phyloP scores from a whole-genome alignment of 1,140 invertebrate genomes.

The fruit fly (Drosophila melanogaster) region DNA sequence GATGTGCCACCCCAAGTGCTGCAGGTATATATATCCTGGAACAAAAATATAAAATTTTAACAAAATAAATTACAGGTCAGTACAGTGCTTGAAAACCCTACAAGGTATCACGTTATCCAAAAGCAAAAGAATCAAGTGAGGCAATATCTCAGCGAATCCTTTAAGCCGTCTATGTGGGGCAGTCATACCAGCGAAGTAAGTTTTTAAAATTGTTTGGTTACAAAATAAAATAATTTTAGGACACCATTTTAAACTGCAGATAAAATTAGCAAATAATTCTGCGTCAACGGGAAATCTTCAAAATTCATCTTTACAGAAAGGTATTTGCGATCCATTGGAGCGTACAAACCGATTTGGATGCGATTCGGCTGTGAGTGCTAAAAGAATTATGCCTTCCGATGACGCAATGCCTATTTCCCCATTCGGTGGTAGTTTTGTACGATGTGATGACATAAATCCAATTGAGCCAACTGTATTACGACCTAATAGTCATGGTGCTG shows the following conservation, averaged over 20 bases:
- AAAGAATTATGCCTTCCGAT: slow-evolving; percentile 40
- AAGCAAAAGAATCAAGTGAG: slow-evolving; percentile 95
- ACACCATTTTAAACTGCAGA: slow-evolving; percentile 18
- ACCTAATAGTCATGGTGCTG: slow-evolving; percentile 19
- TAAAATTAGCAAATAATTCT: slow-evolving; percentile 36
- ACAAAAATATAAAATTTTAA: background rate
- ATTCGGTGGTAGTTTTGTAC: slow-evolving; percentile 25
- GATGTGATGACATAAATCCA: slow-evolving; percentile 25
- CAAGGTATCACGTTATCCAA: slow-evolving; percentile 95
- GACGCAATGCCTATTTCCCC: slow-evolving; percentile 49
- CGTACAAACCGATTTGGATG: slow-evolving; percentile 47
- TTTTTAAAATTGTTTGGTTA: background rate
- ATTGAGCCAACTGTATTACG: slow-evolving; percentile 27
- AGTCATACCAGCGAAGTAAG: slow-evolving; percentile 56
- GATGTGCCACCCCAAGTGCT: slow-evolving; percentile 92
- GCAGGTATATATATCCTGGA: slow-evolving; percentile 86
- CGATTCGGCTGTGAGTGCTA: slow-evolving; percentile 10
- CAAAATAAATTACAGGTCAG: slow-evolving; percentile 87
- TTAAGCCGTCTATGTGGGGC: slow-evolving; percentile 85
- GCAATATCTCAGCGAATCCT: slow-evolving; percentile 92
- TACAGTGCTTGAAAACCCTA: slow-evolving; percentile 95
- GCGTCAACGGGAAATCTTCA: slow-evolving; percentile 57
- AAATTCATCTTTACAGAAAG: slow-evolving; percentile 24
- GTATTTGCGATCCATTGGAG: slow-evolving; percentile 15
- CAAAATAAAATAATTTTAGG: background rate